phyloP scores from a whole-genome alignment of 53 echinoderm and acorn worm genomes.

The Temnopleurus reevesii region DNA sequence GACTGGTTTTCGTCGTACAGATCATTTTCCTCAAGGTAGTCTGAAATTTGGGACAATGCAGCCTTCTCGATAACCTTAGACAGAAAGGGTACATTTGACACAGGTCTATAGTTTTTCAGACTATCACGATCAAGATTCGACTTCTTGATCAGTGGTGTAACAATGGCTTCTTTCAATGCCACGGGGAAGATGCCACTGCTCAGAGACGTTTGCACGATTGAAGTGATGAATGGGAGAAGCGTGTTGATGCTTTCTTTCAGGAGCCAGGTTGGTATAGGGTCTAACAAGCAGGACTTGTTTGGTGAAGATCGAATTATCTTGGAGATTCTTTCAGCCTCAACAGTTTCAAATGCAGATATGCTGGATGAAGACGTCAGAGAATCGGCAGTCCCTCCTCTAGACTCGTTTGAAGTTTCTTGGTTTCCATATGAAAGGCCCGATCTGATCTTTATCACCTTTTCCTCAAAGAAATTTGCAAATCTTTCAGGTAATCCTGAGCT shows the following conservation, averaged over 20 bases:
- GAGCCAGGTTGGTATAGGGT: neutral
- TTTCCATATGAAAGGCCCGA: too few relatives aligned
- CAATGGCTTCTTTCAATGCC: neutral
- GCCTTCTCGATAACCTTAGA: slow-evolving; percentile 9
- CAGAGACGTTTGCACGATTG: neutral
- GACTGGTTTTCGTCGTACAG: neutral
- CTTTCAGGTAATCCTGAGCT: too few relatives aligned
- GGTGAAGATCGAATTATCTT: neutral
- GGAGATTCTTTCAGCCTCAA: neutral
- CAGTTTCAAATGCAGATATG: neutral
- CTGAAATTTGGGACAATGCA: neutral
- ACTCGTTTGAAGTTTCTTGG: too few relatives aligned
- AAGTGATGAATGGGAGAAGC: neutral
- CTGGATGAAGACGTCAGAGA: too few relatives aligned
- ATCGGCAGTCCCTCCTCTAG: too few relatives aligned
- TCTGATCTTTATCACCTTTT: too few relatives aligned
- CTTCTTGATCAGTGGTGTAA: neutral
- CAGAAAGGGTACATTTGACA: slow-evolving; percentile 16
- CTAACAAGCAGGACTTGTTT: neutral
- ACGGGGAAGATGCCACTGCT: neutral
- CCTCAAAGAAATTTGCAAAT: too few relatives aligned
- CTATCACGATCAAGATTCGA: slow-evolving; percentile 14
- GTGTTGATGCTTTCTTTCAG: neutral
- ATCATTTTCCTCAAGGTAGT: neutral
- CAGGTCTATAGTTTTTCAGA: neutral